Evolutionary conservation across 2,888 invertebrate genomes (phyloP), one percentile per base, ranked within the genome.

Genomic region (Tiliacea citrago): DNA sequence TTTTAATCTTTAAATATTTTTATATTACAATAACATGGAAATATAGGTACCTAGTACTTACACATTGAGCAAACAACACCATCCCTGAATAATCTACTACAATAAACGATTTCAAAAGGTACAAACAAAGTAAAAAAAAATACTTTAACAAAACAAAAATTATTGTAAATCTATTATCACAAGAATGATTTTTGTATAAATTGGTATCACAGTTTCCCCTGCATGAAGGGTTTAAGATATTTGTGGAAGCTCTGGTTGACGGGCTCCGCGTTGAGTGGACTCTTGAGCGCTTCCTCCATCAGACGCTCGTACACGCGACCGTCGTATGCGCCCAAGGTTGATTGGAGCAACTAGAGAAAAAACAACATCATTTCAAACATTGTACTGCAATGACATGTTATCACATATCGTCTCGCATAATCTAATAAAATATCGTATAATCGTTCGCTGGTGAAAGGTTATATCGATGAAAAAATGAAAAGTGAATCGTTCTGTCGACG

Each of bases 281-380:
- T 98, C 91, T 98, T 98, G 90, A 97, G 96, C 0, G 98, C 98
- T 87, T 98, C 98, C 73, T 97, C 97, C 92, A 97, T 98, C 73
- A 98, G 95, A 24, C 98, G 97, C 89, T 98, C 97, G 92, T 98
- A 98, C 58, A 98, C 98, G 84, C 98, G 97, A 2, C 98, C 98
- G 93, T 98, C 98, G 90, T 97, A 98, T 5, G 98, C 97, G 9
- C 98, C 98, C 29, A 98, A 92, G 0, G 98, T 97, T 0, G 98
- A 98, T 42, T 97, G 96, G 8, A 95, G 86, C 63, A 94, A 86
- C 94, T 94, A 70, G 2, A 75, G 8, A 67, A 47, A n/a, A 21
- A 45, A 21, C 0, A 24, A 24, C 7, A 29, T 4, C 9, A 24
- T 45, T 5, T n/a, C 16, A n/a, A 13, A 42, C 0, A 57, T 29